Conservation (phyloP, 2,113 vertebrate species). For the Vicugna pacos region DNA sequence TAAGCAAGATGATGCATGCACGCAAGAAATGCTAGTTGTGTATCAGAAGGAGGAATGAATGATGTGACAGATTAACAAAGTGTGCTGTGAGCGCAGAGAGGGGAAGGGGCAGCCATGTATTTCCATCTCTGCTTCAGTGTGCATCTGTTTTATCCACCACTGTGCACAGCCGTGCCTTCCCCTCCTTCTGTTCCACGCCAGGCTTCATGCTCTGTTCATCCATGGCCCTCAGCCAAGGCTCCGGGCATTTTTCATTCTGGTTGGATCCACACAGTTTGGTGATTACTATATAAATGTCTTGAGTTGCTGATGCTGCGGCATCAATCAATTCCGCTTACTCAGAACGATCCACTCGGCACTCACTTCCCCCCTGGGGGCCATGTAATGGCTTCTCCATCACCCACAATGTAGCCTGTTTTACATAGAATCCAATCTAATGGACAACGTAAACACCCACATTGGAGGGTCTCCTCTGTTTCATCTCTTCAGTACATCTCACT, state of each 20-base stretch:
- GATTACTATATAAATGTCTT: not conserved
- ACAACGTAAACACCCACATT: not conserved
- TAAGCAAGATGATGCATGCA: not conserved
- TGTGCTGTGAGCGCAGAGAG: not conserved
- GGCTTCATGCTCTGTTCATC: not conserved
- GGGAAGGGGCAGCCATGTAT: not conserved
- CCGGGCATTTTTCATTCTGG: not conserved
- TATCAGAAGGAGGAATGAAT: not conserved
- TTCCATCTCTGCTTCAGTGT: not conserved
- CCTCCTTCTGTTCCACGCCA: not conserved
- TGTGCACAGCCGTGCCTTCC: not conserved
- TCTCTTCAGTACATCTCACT: not conserved
- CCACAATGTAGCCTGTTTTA: not conserved
- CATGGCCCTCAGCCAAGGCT: constrained; percentile 32
- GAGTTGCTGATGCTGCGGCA: not conserved
- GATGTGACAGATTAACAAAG: not conserved
- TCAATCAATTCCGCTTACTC: not conserved
- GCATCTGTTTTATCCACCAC: not conserved
- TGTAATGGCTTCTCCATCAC: not conserved
- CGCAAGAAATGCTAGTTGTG: not conserved
- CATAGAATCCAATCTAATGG: not conserved
- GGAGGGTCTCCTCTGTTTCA: not conserved
- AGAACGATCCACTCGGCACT: not conserved
- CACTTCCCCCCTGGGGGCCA: not conserved
- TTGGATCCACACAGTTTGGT: constrained; percentile 31